Evolutionary conservation across 2,797 vertebrate species (phyloP), one percentile per base, ranked within the genome.

Genomic region (Chanos chanos): DNA sequence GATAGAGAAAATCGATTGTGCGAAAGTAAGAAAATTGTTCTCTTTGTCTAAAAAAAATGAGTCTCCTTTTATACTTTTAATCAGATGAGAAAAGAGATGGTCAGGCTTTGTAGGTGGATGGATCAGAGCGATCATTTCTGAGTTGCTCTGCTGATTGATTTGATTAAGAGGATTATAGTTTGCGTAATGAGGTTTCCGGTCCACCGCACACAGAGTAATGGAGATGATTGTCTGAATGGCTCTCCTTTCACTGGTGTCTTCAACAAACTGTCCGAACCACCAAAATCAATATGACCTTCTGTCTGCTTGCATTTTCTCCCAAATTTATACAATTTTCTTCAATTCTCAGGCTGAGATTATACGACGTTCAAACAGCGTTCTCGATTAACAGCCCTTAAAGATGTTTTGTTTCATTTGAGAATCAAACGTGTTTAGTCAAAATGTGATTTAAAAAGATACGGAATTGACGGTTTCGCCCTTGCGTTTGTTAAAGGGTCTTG

Each of bases 121-220:
- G 83, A 86, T 84, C 83, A 81, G 63, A 76, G 77, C 83, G 76
- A 81, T 88, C 77, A 73, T 78, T 78, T 76, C 61, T 69, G 64
- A 83, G 77, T 80, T 78, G 74, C 76, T 82, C 78, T 77, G 44
- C 84, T 90, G 91, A 91, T 93, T 91, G 91, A 92, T 88, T 91
- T 94, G 92, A 94, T 95, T 93, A 94, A 93, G 89, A 92, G 88
- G 92, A 92, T 94, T 94, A 92, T 89, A 89, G 89, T 83, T 86
- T 88, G 87, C 91, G 92, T 94, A 94, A 96, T 96, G 91, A 94
- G 89, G 92, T 95, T 96, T 94, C 91, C 92, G 89, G 90, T 90
- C 87, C 85, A 87, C 86, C 91, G 91, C 89, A 85, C 83, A 85
- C 83, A 79, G 77, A 89, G 89, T 94, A 91, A 94, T 93, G 90